A percentile compares a stretch with the other conserved stretches of the same genome.
Conservation (phyloP, 2,113 vertebrate genomes). For the Oxyura jamaicensis region DNA sequence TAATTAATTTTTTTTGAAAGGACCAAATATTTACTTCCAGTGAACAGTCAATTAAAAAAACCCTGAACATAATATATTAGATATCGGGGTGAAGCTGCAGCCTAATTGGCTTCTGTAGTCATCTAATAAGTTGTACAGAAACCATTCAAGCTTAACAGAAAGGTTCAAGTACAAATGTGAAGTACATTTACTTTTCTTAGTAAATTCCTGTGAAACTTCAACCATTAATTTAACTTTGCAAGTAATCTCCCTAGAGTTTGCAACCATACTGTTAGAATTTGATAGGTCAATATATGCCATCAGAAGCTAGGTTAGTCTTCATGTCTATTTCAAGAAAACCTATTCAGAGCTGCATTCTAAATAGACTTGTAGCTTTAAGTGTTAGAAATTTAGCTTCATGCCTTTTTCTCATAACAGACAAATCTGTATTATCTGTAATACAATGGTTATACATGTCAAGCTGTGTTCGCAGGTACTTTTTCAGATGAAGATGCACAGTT, state of each 20-base stretch:
- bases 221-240: background rate
- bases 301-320: background rate
- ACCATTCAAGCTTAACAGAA: background rate
- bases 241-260: background rate
- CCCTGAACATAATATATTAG: background rate
- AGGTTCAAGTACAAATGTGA: background rate
- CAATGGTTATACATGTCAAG: background rate
- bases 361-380: background rate
- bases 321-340: background rate
- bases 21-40: conserved; percentile 28
- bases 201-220: background rate
- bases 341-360: background rate
- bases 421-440: background rate
- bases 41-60: background rate
- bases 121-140: background rate
- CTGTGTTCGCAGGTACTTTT: background rate
- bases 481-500: background rate
- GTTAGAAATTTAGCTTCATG: background rate
- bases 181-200: background rate
- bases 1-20: conserved; percentile 7
- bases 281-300: background rate
- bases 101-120: background rate
- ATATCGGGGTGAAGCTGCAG: background rate
- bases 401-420: background rate
- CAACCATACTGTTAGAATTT: background rate